Evolutionary conservation across 2,888 invertebrate species (phyloP).

Genomic region (Heteromurus nitidus): DNA sequence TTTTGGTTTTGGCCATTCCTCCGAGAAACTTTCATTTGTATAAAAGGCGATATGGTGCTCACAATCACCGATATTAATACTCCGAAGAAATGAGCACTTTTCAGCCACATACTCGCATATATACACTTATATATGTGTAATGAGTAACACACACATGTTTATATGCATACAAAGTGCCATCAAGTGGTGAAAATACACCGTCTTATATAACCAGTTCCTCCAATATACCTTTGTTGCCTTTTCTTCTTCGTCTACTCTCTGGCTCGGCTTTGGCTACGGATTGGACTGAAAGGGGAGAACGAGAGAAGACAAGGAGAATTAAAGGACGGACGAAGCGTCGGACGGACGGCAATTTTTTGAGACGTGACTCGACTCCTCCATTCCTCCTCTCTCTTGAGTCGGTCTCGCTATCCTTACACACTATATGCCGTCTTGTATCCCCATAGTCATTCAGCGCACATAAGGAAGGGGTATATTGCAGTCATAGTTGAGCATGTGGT

Average conservation of each 20-base stretch:
- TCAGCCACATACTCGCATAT: no score
- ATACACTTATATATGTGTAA: no score
- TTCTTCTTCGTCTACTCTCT: conserved; percentile 12
- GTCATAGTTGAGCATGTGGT: not conserved
- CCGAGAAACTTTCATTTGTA: no score
- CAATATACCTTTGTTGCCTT: no score
- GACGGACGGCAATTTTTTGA: conserved; percentile 35
- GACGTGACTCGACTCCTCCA: conserved; percentile 31
- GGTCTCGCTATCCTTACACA: not conserved
- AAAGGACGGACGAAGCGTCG: conserved; percentile 48
- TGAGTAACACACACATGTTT: no score
- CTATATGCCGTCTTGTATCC: not conserved
- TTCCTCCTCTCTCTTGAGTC: not conserved
- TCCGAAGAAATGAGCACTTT: no score
- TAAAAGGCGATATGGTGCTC: no score
- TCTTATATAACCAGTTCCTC: no score
- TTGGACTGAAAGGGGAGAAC: conserved; percentile 4
- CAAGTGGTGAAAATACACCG: not conserved
- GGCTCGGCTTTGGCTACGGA: not conserved
- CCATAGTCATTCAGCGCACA: not conserved
- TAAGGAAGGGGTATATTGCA: not conserved
- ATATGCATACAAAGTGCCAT: no score
- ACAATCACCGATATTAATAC: no score
- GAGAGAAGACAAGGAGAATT: conserved; percentile 53
- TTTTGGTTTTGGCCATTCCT: no score